Base-by-base conservation (phyloP, 2,113 vertebrate species). In the Plestiodon gilberti region DNA sequence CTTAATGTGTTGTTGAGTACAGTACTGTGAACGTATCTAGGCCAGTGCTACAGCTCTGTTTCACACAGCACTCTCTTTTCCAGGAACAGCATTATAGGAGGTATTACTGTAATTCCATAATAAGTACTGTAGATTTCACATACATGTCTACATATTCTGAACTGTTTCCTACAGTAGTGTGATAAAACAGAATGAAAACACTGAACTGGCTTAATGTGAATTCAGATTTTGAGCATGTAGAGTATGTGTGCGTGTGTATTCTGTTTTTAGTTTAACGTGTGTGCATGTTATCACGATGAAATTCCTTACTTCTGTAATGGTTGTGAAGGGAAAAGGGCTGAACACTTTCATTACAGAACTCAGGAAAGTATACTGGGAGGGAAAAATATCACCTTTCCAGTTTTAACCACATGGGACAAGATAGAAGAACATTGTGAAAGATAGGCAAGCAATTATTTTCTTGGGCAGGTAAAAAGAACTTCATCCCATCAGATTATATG, bases 361-460 rank as follows among this genome's bases (percentile, higher is more conserved):
- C 18, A 78, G 73, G n/a, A 15, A 84, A 59, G 84, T 15, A 64
- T 81, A 30, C 57, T 1, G n/a, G 11, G 57, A 62, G 14, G 22
- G 71, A 35, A 23, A 23, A 35, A 9, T 22, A 69, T 83, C 40
- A n/a, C 14, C 71, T 6, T 84, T 23, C 57, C 80, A 30, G 0
- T 74, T 75, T 25, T 69, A 79, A 0, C 76, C 83, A 2, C 11
- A 25, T 0, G 1, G 81, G 78, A 80, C 67, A 15, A 83, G n/a
- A 76, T 89, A 62, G 15, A 7, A 64, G 43, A 87, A 62, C 75
- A 1, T n/a, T 38, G 82, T 2, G 65, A 82, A 83, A 85, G 84
- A 86, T 28, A 70, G 62, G 65, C 1, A 10, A 81, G 69, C 83
- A 91, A 71, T 88, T 67, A 52, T 86, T 88, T 89, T 11, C 67